phyloP scores from a whole-genome alignment of 92 coral and sea anemone species.

The Metridium senile region DNA sequence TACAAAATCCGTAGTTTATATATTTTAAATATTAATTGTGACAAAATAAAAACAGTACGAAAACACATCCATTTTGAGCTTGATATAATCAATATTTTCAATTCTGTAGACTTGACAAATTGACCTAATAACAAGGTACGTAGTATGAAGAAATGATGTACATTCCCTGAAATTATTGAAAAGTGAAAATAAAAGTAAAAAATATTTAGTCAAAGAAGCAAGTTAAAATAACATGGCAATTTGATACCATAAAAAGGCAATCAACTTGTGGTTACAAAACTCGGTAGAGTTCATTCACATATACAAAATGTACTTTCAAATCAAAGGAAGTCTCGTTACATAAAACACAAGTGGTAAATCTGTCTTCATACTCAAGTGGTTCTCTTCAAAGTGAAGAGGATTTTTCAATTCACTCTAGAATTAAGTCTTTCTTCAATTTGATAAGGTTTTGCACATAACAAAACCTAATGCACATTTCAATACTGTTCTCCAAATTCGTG shows the following conservation, averaged over 20 bases:
- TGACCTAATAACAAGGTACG: too few species aligned
- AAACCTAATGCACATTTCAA: background rate
- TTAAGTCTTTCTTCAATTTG: background rate
- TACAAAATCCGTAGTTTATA: too few species aligned
- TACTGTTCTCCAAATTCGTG: background rate
- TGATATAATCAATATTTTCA: too few species aligned
- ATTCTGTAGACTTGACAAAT: too few species aligned
- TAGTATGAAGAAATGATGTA: too few species aligned
- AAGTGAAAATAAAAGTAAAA: too few species aligned
- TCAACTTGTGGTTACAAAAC: background rate
- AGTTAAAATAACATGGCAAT: background rate
- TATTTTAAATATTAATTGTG: too few species aligned
- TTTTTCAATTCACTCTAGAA: background rate
- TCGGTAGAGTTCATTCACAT: background rate
- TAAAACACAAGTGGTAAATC: background rate
- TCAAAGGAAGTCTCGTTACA: background rate
- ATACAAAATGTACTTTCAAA: background rate
- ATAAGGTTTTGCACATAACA: background rate
- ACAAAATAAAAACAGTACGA: too few species aligned
- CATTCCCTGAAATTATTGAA: too few species aligned
- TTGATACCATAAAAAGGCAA: conserved; percentile 6
- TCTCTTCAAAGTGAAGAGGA: conserved; percentile 5
- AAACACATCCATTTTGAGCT: too few species aligned
- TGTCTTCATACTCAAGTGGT: background rate
- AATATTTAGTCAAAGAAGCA: too few species aligned